Percentiles rank a stretch among this genome's conserved stretches.
Conservation (phyloP, 2,113 vertebrate species). For the Stegostoma tigrinum region DNA sequence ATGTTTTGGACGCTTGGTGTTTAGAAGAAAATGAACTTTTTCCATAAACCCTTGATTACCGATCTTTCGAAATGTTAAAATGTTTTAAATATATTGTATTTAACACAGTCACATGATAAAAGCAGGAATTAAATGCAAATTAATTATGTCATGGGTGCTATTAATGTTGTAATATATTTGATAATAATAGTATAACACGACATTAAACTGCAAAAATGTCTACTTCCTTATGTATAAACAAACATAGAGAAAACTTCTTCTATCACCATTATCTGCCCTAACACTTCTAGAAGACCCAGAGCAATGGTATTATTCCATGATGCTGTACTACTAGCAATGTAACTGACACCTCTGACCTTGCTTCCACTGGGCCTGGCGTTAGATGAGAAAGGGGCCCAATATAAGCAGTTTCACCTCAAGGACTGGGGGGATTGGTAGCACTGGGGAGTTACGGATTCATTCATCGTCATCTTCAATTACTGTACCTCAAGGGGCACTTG, state of each 20-base stretch:
- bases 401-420: background rate
- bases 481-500: too few relatives aligned
- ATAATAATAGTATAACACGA: background rate
- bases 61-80: background rate
- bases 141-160: background rate
- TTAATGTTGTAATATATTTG: background rate
- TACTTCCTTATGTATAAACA: background rate
- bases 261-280: background rate
- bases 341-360: background rate
- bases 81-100: background rate
- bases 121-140: background rate
- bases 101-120: background rate
- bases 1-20: constrained; percentile 4
- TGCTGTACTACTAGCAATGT: background rate
- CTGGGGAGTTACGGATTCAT: background rate
- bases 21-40: background rate
- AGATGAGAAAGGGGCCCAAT: background rate
- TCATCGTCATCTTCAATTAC: too few relatives aligned
- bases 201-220: background rate
- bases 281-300: background rate
- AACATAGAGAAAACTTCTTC: background rate
- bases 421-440: background rate
- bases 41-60: background rate
- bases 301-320: background rate
- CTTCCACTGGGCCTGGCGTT: background rate